Conservation (phyloP, 2,797 vertebrate species). For the Typhlichthys subterraneus region DNA sequence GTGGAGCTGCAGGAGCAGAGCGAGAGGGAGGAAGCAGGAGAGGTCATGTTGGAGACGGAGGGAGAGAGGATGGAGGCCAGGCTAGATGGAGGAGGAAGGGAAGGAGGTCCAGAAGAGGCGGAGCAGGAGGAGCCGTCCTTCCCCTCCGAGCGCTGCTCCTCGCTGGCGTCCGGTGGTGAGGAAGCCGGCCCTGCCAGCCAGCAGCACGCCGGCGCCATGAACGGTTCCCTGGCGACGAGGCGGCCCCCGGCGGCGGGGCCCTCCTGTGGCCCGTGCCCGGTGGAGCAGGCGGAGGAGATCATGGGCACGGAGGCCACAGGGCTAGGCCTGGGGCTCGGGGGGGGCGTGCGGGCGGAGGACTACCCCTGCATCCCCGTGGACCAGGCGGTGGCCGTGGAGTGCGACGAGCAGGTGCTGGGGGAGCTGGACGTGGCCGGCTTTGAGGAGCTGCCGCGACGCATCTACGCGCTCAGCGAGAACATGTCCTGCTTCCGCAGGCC, state of each 20-base stretch:
- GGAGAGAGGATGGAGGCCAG: not conserved
- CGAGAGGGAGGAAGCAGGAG: constrained; percentile 11
- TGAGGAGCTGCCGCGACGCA: constrained; percentile 96
- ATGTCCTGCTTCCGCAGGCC: constrained; percentile 93
- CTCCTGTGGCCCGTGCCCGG: constrained; percentile 72
- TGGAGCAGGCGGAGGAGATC: constrained; percentile 95
- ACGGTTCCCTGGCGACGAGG: constrained; percentile 63
- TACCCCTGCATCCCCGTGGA: constrained; percentile 94
- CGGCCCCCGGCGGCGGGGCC: constrained; percentile 38
- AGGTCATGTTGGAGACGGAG: constrained; percentile 22
- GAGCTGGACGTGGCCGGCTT: constrained; percentile 85
- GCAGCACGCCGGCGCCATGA: constrained; percentile 76
- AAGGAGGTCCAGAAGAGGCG: constrained; percentile 23
- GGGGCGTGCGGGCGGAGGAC: constrained; percentile 76
- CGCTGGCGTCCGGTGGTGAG: constrained; percentile 45
- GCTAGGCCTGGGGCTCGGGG: constrained; percentile 65
- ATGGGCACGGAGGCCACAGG: constrained; percentile 92
- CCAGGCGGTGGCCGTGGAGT: constrained; percentile 93
- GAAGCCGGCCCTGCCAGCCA: constrained; percentile 47
- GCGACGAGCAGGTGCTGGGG: constrained; percentile 94
- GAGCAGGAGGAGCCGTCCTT: constrained; percentile 32
- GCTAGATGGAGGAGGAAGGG: constrained; percentile 9
- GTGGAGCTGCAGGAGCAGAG: constrained; percentile 33
- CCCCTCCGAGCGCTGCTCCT: constrained; percentile 23
- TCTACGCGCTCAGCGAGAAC: constrained; percentile 95